A percentile compares a stretch with the other conserved stretches of the same genome.
These are phyloP conservation scores for Lethrus apterus DNA, from an alignment of 1,140 invertebrate species.

Conservation along the genomic window DNA sequence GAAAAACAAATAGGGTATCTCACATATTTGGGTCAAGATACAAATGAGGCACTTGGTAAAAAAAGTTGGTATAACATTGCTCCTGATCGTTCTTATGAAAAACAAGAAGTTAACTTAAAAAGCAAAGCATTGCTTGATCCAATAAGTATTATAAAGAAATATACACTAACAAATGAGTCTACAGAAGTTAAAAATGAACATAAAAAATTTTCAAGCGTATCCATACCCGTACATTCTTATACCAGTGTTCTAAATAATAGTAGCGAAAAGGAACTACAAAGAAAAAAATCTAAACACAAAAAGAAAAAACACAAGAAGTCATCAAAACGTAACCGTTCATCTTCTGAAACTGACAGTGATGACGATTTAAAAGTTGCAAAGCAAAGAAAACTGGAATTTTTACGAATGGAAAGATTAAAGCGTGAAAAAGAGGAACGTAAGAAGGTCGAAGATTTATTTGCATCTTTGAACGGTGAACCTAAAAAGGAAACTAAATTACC, in stretches of 20 bases:
- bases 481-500: conserved; percentile 26
- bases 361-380: conserved; percentile 37
- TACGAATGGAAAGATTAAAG: conserved; percentile 71
- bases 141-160: conserved; percentile 60
- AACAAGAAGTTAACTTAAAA: conserved; percentile 53
- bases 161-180: conserved; percentile 35
- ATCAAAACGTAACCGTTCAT: background rate
- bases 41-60: conserved; percentile 73
- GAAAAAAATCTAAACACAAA: conserved; percentile 41
- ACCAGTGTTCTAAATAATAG: too few relatives aligned
- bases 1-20: conserved; percentile 96
- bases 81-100: conserved; percentile 45
- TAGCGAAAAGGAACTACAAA: conserved; percentile 22
- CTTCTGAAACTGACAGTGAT: conserved; percentile 12
- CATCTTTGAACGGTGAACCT: conserved; percentile 48
- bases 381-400: conserved; percentile 55
- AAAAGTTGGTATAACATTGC: conserved; percentile 75
- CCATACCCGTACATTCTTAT: too few relatives aligned
- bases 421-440: conserved; percentile 71
- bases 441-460: conserved; percentile 62
- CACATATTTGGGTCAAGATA: conserved; percentile 92
- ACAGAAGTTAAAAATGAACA: conserved; percentile 18
- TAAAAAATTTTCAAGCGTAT: conserved; percentile 17
- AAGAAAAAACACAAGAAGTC: conserved; percentile 35
- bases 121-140: conserved; percentile 66